Conservation (phyloP, 2,113 vertebrate species). For the Thryonomys swinderianus region DNA sequence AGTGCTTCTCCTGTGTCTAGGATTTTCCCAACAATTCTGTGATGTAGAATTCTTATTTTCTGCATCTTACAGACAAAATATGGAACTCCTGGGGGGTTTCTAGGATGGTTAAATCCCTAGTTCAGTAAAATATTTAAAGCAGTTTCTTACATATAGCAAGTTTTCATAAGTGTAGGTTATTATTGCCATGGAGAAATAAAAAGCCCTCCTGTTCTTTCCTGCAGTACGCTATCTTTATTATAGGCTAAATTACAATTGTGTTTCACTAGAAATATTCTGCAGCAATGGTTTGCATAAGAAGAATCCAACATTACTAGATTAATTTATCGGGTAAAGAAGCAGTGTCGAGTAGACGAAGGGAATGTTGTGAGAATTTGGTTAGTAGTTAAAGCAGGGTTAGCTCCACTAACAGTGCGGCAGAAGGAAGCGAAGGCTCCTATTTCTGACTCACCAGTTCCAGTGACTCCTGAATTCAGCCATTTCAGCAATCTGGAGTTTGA, state of each 20-base stretch:
- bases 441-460: background rate
- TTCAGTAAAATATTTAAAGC: conserved; percentile 28
- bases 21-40: conserved; percentile 21
- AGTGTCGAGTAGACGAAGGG: background rate
- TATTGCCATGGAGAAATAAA: background rate
- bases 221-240: background rate
- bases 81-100: conserved; percentile 3
- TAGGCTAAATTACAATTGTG: background rate
- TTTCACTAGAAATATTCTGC: conserved; percentile 23
- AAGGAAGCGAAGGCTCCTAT: background rate
- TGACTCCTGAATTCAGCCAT: conserved; percentile 13
- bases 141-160: conserved; percentile 16
- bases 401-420: background rate
- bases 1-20: background rate
- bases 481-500: conserved; percentile 34
- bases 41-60: conserved; percentile 51
- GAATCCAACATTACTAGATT: background rate
- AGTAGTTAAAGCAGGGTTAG: background rate
- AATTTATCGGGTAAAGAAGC: conserved; percentile 7
- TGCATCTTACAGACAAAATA: conserved; percentile 49
- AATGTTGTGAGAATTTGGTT: background rate
- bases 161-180: background rate
- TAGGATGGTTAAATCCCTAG: conserved; percentile 39
- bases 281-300: conserved; percentile 20
- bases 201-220: background rate